Evolutionary conservation across 2,797 vertebrate species (phyloP).

Genomic region (Gadopsis marmoratus): DNA sequence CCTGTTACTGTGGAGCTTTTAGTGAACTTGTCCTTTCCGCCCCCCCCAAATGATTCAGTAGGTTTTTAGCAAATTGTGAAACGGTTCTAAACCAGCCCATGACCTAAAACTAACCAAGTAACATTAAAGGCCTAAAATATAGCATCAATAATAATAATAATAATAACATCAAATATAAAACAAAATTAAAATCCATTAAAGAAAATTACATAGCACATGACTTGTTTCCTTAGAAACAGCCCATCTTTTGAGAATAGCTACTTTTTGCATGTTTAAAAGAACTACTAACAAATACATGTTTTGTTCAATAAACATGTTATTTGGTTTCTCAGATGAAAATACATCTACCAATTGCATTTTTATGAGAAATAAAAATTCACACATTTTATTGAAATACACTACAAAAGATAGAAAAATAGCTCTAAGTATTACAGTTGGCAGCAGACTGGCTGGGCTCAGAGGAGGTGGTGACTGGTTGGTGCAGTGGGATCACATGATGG

Average conservation of each 20-base stretch:
- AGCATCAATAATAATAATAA: slow-evolving; percentile 22
- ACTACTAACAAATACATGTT: slow-evolving; percentile 37
- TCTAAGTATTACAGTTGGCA: slow-evolving; percentile 84
- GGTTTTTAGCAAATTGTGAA: neutral
- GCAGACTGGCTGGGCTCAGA: slow-evolving; percentile 71
- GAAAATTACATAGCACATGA: slow-evolving; percentile 5
- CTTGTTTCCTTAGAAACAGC: slow-evolving; percentile 5
- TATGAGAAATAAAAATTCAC: slow-evolving; percentile 34
- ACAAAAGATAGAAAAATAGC: slow-evolving; percentile 89
- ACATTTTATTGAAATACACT: slow-evolving; percentile 61
- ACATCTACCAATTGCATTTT: slow-evolving; percentile 32
- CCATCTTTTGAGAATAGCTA: slow-evolving; percentile 30
- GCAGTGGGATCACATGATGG: slow-evolving; percentile 87
- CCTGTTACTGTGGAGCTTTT: neutral
- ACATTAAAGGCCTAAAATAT: slow-evolving; percentile 22
- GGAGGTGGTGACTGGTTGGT: slow-evolving; percentile 56
- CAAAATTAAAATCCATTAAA: slow-evolving; percentile 29
- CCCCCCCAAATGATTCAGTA: slow-evolving; percentile 8
- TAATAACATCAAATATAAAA: slow-evolving; percentile 26
- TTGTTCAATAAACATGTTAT: slow-evolving; percentile 1
- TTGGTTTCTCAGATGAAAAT: slow-evolving; percentile 41
- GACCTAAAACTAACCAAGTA: neutral
- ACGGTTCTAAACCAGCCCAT: slow-evolving; percentile 3
- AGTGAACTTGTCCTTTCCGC: slow-evolving; percentile 22
- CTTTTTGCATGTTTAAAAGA: slow-evolving; percentile 10